A percentile compares a stretch with the other conserved stretches of the same genome.
Conservation (phyloP, 1,140 invertebrate genomes). For the Drosophila saltans region DNA sequence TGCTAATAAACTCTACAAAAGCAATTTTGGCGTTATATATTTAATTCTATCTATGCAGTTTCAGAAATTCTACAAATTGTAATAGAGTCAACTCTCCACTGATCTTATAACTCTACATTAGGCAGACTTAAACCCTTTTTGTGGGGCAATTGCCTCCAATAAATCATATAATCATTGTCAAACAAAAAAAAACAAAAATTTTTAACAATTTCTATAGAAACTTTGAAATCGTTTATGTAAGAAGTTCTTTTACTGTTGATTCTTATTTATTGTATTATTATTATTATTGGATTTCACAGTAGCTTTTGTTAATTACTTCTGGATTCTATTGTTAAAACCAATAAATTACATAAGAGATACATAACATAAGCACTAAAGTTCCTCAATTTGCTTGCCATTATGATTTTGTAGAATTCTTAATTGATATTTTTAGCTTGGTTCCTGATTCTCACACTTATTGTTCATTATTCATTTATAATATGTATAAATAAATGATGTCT, state of each 20-base stretch:
- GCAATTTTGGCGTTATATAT: too few relatives aligned
- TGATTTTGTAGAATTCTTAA: conserved; percentile 16
- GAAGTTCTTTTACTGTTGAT: not conserved
- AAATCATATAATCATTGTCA: too few relatives aligned
- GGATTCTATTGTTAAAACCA: conserved; percentile 10
- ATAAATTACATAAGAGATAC: conserved; percentile 14
- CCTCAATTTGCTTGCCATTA: not conserved
- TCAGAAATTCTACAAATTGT: too few relatives aligned
- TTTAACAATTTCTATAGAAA: too few relatives aligned
- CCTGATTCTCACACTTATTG: conserved; percentile 23
- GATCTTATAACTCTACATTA: too few relatives aligned
- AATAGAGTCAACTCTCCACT: too few relatives aligned
- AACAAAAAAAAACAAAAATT: too few relatives aligned
- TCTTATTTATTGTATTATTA: not conserved
- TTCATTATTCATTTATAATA: conserved; percentile 39
- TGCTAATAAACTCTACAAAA: too few relatives aligned
- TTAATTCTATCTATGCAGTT: too few relatives aligned
- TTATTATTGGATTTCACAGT: conserved; percentile 2
- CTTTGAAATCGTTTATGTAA: not conserved
- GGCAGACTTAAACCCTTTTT: too few relatives aligned
- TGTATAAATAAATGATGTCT: conserved; percentile 44
- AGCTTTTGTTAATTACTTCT: conserved; percentile 4
- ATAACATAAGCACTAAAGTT: conserved; percentile 5
- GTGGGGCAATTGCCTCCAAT: too few relatives aligned
- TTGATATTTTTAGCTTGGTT: conserved; percentile 9